Evolutionary conservation across 2,113 vertebrate genomes (phyloP).

Genomic region (Phyllopteryx taeniolatus): DNA sequence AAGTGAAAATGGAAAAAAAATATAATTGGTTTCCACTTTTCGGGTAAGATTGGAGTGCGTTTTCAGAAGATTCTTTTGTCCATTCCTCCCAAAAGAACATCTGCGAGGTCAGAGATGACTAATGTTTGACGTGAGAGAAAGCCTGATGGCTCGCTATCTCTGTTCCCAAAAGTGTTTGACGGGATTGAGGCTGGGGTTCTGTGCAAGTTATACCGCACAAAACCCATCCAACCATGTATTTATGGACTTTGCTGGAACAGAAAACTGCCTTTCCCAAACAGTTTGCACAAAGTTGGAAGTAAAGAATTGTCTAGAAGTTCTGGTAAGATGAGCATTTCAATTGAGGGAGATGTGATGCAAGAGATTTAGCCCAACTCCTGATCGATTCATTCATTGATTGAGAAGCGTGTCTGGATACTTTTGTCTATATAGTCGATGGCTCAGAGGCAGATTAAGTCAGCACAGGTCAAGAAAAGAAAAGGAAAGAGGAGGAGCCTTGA

Average conservation of each 20-base stretch:
- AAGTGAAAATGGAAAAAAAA: not conserved
- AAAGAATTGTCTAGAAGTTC: not conserved
- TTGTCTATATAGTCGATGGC: constrained; percentile 11
- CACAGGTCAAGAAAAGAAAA: constrained; percentile 33
- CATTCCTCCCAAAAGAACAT: not conserved
- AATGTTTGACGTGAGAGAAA: not conserved
- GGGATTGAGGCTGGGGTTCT: not conserved
- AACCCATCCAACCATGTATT: not conserved
- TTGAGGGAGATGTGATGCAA: not conserved
- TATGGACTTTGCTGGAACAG: not conserved
- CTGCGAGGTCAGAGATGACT: not conserved
- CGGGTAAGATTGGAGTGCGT: not conserved
- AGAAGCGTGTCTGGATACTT: not conserved
- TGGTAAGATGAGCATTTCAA: not conserved
- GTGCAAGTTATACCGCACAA: not conserved
- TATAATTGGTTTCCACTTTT: not conserved
- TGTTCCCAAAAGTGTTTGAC: not conserved
- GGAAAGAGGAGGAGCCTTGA: not conserved
- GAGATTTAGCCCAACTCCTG: not conserved
- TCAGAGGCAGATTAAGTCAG: constrained; percentile 41
- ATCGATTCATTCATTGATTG: not conserved
- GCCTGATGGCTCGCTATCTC: not conserved
- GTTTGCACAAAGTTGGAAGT: not conserved
- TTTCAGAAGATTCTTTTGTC: not conserved
- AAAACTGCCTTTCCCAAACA: not conserved